Base-by-base conservation (phyloP, 1,140 invertebrate species). In the Drosophila jambulina region DNA sequence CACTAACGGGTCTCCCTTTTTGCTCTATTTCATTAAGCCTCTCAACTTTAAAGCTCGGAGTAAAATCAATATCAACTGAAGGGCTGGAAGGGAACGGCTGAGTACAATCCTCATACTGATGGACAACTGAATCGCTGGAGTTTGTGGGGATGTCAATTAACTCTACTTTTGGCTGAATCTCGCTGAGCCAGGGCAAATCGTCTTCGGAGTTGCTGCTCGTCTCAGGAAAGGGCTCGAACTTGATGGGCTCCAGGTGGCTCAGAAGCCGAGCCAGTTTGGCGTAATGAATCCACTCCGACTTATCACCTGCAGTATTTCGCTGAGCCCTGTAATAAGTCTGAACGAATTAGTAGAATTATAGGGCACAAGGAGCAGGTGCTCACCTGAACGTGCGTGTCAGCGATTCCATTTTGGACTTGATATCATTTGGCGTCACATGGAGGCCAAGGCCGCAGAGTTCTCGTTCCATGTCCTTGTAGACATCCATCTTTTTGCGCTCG, bases 241-340 rank as follows among this genome's bases (percentile, higher is more conserved):
- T 29, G 1, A 38, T 29, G 2, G 36, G 38, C 10, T 77, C 48
- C 0, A 63, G 15, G 13, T 45, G 32, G 17, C 23, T 42, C 1
- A 78, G 9, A 1, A 81, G 32, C 23, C 46, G 23, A 8, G 36
- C 25, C 9, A 82, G 25, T 38, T 43, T 78, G 0, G 25, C 7
- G 45, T 82, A 82, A 32, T 82, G 68, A 27, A 75, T 43, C 80
- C 80, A 82, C 6, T 69, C 29, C 0, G 63, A 64, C 8, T 67
- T 40, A 2, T 45, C 54, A 4, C 63, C 75, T 1, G 21, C 21
- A 17, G 7, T 10, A 15, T 68, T 43, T 0, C 27, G 40, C 13
- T 65, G 46, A 23, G 32, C 21, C 36, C 80, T 82, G 25, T 17
- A 43, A 27, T 34, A 17, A 17, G 10, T 10, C 10, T 1, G 1